Conservation (phyloP, 2,113 vertebrate species). For the Forbesichthys papilliferus region DNA sequence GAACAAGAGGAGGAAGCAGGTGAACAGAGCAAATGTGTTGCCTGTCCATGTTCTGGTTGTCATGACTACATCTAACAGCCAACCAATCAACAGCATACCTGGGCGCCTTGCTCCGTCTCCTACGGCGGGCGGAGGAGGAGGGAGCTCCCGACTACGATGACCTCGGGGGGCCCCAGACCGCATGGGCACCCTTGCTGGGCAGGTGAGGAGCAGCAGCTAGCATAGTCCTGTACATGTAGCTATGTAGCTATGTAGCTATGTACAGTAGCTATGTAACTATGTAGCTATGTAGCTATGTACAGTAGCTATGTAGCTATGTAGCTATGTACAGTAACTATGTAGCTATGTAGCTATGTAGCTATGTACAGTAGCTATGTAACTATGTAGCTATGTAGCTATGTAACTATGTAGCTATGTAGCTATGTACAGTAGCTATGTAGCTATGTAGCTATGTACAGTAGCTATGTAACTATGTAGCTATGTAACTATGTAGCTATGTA, state of each 20-base stretch:
- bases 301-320: no score
- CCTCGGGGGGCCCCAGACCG: conserved; percentile 65
- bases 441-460: no score
- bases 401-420: no score
- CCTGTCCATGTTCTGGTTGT: neutral
- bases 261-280: neutral
- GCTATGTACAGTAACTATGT: no score
- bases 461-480: no score
- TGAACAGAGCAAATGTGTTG: conserved; percentile 4
- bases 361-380: no score
- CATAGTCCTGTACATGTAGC: neutral
- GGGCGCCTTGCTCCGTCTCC: conserved; percentile 73
- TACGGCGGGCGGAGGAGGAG: conserved; percentile 66
- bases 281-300: neutral
- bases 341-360: no score
- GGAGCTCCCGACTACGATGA: conserved; percentile 74
- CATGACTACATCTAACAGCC: neutral
- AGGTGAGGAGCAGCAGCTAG: conserved; percentile 37
- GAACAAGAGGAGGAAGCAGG: conserved; percentile 68
- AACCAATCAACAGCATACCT: conserved; percentile 64
- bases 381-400: no score
- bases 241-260: neutral
- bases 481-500: no score
- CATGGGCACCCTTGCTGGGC: conserved; percentile 64
- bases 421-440: no score